Percentiles rank a stretch among this genome's conserved stretches.
Conservation (phyloP, 2,888 invertebrate species). For the Anoplius nigerrimus region DNA sequence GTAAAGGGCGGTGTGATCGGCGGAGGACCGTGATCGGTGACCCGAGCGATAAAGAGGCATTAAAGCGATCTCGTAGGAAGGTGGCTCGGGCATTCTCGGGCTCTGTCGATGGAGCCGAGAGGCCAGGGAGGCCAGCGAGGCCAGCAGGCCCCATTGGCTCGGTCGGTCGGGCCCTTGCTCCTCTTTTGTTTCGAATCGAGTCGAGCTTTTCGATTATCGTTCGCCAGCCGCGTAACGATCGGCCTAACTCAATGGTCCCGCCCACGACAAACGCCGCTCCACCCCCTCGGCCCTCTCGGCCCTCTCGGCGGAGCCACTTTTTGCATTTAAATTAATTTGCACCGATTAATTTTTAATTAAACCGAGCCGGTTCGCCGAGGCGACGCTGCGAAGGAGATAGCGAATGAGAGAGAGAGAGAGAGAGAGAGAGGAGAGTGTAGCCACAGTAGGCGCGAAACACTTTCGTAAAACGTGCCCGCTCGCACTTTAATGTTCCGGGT, state of each 20-base stretch:
- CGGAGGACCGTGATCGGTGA: conserved; percentile 15
- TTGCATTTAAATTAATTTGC: conserved; percentile 73
- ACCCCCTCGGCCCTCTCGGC: conserved; percentile 56
- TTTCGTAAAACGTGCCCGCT: conserved; percentile 41
- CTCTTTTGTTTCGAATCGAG: conserved; percentile 66
- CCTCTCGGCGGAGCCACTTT: conserved; percentile 47
- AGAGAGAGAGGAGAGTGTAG: background rate
- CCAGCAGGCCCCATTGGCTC: background rate
- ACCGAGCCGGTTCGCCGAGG: conserved; percentile 26
- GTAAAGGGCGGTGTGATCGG: no score
- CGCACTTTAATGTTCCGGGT: conserved; percentile 11
- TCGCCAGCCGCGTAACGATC: conserved; percentile 69
- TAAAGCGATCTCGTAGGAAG: conserved; percentile 52
- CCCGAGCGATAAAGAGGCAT: conserved; percentile 68
- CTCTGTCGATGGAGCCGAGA: background rate
- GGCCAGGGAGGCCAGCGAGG: conserved; percentile 24
- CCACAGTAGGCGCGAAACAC: conserved; percentile 49
- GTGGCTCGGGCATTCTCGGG: conserved; percentile 5
- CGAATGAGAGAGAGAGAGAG: no score
- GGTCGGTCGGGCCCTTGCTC: background rate
- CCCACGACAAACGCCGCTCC: conserved; percentile 69
- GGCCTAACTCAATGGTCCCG: conserved; percentile 71
- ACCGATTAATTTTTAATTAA: conserved; percentile 74
- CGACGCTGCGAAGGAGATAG: no score
- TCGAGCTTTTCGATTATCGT: conserved; percentile 73